Percentiles rank a stretch among this genome's conserved stretches.
Conservation (phyloP, 2,113 vertebrate genomes). For the Archocentrus centrarchus region DNA sequence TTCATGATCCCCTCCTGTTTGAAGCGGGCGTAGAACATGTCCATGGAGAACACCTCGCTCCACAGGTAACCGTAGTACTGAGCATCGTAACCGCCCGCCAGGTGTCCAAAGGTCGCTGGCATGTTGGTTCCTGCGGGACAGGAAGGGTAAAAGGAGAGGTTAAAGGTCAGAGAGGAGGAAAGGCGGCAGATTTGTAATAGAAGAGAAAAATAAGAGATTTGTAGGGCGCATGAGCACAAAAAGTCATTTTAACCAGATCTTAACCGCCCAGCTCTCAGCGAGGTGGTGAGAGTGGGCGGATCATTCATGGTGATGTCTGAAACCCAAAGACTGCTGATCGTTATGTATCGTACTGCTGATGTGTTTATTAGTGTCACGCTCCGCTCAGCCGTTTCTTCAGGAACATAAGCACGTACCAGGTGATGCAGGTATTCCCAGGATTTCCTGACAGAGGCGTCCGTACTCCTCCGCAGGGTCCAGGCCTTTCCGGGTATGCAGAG, state of each 20-base stretch:
- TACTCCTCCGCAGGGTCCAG: conserved; percentile 90
- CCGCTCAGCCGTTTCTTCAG: neutral
- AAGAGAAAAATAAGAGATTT: too few species aligned
- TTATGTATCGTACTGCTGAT: too few species aligned
- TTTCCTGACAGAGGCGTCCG: conserved; percentile 84
- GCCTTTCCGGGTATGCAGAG: conserved; percentile 86
- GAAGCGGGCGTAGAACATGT: conserved; percentile 97
- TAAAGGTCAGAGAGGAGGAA: conserved; percentile 18
- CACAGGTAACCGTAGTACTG: conserved; percentile 99
- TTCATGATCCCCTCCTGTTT: conserved; percentile 83
- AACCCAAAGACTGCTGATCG: too few species aligned
- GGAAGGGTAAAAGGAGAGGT: neutral
- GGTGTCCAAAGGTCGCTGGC: conserved; percentile 95
- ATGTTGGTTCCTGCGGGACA: conserved; percentile 90
- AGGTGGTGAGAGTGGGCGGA: too few species aligned
- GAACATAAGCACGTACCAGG: conserved; percentile 75
- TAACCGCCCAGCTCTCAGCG: too few species aligned
- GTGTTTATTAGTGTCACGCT: too few species aligned
- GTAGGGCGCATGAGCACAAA: too few species aligned
- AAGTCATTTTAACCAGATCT: too few species aligned
- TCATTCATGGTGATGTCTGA: too few species aligned
- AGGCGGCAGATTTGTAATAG: neutral
- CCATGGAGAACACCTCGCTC: conserved; percentile 98
- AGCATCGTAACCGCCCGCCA: conserved; percentile 94
- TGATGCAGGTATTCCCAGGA: conserved; percentile 91